These are phyloP conservation scores for Caranx melampygus DNA, from an alignment of 2,113 vertebrate genomes.

Conservation along the genomic window DNA sequence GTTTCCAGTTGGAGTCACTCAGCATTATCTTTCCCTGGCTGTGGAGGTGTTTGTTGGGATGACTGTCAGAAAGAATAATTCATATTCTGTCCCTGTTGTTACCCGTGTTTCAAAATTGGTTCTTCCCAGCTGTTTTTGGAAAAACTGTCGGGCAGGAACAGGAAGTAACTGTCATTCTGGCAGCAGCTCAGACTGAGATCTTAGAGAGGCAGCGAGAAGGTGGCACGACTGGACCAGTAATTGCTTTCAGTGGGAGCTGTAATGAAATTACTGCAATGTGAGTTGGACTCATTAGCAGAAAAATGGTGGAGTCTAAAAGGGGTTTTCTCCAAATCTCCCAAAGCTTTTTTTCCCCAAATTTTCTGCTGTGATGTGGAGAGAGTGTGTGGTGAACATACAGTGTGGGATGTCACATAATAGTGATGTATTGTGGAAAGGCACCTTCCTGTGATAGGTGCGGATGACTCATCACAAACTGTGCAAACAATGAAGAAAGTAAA, in stretches of 20 bases:
- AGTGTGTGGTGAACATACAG: constrained; percentile 8
- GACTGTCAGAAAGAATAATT: constrained; percentile 41
- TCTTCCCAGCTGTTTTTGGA: constrained; percentile 42
- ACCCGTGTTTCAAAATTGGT: constrained; percentile 22
- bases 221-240: constrained; percentile 52
- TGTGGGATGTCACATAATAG: constrained; percentile 17
- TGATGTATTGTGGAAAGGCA: constrained; percentile 32
- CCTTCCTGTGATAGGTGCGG: constrained; percentile 9
- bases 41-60: constrained; percentile 9
- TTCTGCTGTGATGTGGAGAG: neutral
- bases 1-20: constrained; percentile 19
- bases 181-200: constrained; percentile 26
- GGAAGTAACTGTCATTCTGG: constrained; percentile 46
- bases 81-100: constrained; percentile 29
- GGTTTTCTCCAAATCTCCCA: neutral
- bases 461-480: constrained; percentile 49
- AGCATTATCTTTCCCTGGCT: neutral
- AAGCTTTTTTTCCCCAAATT: constrained; percentile 8
- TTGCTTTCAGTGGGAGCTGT: constrained; percentile 56
- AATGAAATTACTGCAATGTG: constrained; percentile 49
- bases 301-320: constrained; percentile 19
- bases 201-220: constrained; percentile 12
- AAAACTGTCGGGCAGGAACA: constrained; percentile 39
- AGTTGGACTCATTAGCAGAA: constrained; percentile 33
- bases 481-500: constrained; percentile 40